Conservation (phyloP, 2,797 vertebrate species). For the Prionace glauca region DNA sequence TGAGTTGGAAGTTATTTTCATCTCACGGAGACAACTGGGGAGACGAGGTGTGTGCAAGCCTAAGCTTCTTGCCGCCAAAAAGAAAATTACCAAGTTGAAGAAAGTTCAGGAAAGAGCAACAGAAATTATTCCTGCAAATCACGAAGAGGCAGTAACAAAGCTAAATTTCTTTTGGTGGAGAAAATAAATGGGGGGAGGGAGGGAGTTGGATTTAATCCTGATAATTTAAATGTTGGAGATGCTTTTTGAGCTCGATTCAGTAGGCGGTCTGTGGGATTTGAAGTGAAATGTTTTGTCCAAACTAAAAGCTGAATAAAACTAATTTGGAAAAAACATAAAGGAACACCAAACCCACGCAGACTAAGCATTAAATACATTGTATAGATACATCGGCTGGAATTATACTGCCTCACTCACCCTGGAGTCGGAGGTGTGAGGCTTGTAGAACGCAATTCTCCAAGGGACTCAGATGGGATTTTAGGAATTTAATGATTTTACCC, state of each 20-base stretch:
- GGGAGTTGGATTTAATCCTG: not conserved
- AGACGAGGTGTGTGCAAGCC: not conserved
- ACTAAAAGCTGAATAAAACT: not conserved
- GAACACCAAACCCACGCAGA: not conserved
- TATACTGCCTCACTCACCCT: no score
- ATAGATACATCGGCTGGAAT: no score
- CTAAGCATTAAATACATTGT: not conserved
- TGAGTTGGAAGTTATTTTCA: not conserved
- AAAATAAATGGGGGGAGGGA: not conserved
- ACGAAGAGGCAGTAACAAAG: not conserved
- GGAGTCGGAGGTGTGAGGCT: no score
- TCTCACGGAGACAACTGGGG: not conserved
- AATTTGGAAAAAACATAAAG: not conserved
- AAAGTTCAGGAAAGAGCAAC: not conserved
- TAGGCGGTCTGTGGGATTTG: no score
- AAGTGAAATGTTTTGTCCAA: no score
- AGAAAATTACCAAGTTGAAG: not conserved
- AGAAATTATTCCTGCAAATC: not conserved
- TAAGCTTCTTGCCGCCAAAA: not conserved
- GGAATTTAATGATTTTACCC: no score
- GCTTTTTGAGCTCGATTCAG: not conserved
- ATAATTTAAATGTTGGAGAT: not conserved
- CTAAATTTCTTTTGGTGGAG: not conserved
- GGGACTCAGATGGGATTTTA: no score
- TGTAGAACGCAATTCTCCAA: no score